phyloP scores from a whole-genome alignment of 2,113 vertebrate genomes.

The Tiliqua scincoides region DNA sequence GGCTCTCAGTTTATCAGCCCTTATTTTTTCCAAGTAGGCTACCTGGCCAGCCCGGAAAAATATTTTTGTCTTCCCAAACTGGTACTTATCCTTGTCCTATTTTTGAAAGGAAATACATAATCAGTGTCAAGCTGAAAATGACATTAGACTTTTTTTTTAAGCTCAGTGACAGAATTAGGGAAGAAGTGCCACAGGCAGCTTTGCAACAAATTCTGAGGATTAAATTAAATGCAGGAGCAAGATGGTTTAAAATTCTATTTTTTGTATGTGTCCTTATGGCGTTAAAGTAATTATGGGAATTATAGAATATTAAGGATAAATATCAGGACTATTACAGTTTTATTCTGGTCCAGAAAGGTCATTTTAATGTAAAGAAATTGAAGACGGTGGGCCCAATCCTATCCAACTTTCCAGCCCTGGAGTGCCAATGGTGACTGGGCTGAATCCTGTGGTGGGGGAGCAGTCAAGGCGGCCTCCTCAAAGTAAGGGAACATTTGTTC shows the following conservation, averaged over 20 bases:
- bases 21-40: slow-evolving; percentile 95
- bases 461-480: too few relatives aligned
- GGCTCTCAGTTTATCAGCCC: slow-evolving; percentile 92
- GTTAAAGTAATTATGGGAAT: slow-evolving; percentile 39
- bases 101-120: slow-evolving; percentile 71
- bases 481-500: too few relatives aligned
- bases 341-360: slow-evolving; percentile 58
- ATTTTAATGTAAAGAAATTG: slow-evolving; percentile 43
- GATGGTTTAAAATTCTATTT: slow-evolving; percentile 33
- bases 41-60: slow-evolving; percentile 99
- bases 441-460: too few relatives aligned
- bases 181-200: slow-evolving; percentile 53
- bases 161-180: slow-evolving; percentile 56
- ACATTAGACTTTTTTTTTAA: not conserved
- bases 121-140: slow-evolving; percentile 53
- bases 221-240: slow-evolving; percentile 48
- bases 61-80: slow-evolving; percentile 99
- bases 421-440: too few relatives aligned
- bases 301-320: slow-evolving; percentile 47
- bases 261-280: not conserved
- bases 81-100: slow-evolving; percentile 98
- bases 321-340: slow-evolving; percentile 46
- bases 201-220: slow-evolving; percentile 45
- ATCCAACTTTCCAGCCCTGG: too few relatives aligned
- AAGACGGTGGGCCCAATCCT: too few relatives aligned